Base-by-base conservation (phyloP, 2,888 invertebrate species). In the Hedya salicella region DNA sequence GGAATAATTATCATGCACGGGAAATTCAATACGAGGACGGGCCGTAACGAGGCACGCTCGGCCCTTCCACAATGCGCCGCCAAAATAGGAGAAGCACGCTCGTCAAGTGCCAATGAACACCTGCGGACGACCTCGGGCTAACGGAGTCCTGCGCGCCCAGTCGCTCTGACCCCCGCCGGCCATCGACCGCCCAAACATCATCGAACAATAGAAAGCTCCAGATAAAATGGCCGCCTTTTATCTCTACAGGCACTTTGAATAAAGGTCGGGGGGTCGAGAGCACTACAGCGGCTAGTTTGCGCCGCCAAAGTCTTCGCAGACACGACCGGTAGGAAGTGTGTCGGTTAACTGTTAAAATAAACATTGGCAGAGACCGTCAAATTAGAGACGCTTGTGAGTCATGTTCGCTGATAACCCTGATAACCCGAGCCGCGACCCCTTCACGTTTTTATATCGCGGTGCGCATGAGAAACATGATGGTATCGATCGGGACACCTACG, bases 51-150 rank as follows among this genome's bases (percentile, higher is more conserved):
- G 82, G 82, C 80, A 79, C 77, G 81, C 77, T 82, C 79, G 53
- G 44, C 71, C 71, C 73, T 78, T 78, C 79, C 86, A 89, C 87
- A 89, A 90, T 87, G 83, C 83, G 70, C 73, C 75, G 77, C 88
- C 89, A 86, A 89, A 90, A 88, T 87, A 86, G 89, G 88, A 81
- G 82, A 85, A 78, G 74, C 82, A 80, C 79, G 87, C 85, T 83
- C 85, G 86, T 89, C 91, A 89, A 88, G 87, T 82, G 81, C 82
- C 84, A 86, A 89, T 88, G 86, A 83, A 81, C 91, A 91, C 91
- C 89, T 91, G 91, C 81, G 85, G 87, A 85, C 87, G 91, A 90
- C 89, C 91, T 79, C 83, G 65, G 75, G 73, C 74, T 91, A 91
- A 90, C 91, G 90, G 82, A 82, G 83, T 83, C 85, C 88, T 82